Evolutionary conservation across 2,888 invertebrate genomes (phyloP).

Genomic region (Limnephilus marmoratus): DNA sequence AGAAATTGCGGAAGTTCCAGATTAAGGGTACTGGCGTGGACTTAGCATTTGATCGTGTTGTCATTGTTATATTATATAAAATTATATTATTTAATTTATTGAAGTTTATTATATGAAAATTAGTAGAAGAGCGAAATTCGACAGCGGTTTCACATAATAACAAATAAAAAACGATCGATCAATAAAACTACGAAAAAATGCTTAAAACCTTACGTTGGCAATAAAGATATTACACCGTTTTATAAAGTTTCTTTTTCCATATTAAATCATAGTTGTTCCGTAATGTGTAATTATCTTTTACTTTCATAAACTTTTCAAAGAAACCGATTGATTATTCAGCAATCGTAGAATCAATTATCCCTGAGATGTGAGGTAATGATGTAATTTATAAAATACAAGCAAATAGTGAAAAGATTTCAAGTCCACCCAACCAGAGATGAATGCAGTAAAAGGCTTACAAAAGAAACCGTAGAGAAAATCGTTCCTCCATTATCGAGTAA

Average conservation of each 20-base stretch:
- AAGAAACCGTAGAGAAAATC: slow-evolving; percentile 60
- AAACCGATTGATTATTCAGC: background rate
- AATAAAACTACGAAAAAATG: too few relatives aligned
- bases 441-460: slow-evolving; percentile 59
- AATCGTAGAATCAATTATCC: background rate
- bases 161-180: too few relatives aligned
- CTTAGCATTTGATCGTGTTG: too few relatives aligned
- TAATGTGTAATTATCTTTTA: background rate
- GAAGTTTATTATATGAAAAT: too few relatives aligned
- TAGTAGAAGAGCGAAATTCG: too few relatives aligned
- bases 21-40: too few relatives aligned
- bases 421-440: slow-evolving; percentile 16
- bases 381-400: slow-evolving; percentile 4
- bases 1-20: too few relatives aligned
- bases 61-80: too few relatives aligned
- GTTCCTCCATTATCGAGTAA: slow-evolving; percentile 59
- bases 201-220: too few relatives aligned
- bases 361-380: background rate
- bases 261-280: background rate
- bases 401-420: slow-evolving; percentile 5
- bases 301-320: background rate
- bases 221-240: background rate
- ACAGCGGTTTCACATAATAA: too few relatives aligned
- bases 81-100: too few relatives aligned
- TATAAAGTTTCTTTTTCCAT: background rate